phyloP scores from a whole-genome alignment of 2,113 vertebrate genomes.

The Rhabdornis inornatus region DNA sequence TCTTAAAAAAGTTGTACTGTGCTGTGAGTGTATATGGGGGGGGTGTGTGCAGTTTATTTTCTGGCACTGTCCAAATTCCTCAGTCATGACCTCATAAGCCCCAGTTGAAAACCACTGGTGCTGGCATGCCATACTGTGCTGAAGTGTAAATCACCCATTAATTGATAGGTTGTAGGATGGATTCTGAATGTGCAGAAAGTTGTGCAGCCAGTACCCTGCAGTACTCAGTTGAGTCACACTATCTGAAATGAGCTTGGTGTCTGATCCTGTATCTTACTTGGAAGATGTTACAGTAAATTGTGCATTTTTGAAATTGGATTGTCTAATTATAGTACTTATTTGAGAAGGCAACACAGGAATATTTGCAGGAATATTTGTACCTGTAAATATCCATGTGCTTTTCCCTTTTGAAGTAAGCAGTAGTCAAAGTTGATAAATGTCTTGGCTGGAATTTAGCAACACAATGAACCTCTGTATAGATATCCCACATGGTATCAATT shows the following conservation, averaged over 20 bases:
- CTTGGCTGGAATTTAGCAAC: conserved; percentile 63
- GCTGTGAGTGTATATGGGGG: neutral
- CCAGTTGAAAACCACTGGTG: neutral
- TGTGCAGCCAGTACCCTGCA: neutral
- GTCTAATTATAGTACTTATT: neutral
- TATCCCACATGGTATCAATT: conserved; percentile 72
- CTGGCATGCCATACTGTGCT: neutral
- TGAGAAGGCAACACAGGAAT: neutral
- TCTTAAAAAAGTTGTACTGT: neutral
- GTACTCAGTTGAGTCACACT: neutral
- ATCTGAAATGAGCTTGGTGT: neutral
- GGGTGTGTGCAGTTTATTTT: neutral
- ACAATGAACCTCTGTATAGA: conserved; percentile 68
- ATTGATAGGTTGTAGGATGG: neutral
- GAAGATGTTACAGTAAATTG: neutral
- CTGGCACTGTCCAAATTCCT: neutral
- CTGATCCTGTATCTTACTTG: neutral
- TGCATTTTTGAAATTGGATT: neutral
- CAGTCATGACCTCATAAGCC: neutral
- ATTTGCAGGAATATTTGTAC: neutral
- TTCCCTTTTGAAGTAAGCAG: conserved; percentile 42
- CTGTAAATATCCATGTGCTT: conserved; percentile 35
- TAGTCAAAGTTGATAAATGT: conserved; percentile 66
- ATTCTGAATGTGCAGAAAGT: neutral
- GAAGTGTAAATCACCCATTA: neutral